These are phyloP conservation scores for Festucalex cinctus DNA, from an alignment of 2,113 vertebrate genomes.

Conservation along the genomic window DNA sequence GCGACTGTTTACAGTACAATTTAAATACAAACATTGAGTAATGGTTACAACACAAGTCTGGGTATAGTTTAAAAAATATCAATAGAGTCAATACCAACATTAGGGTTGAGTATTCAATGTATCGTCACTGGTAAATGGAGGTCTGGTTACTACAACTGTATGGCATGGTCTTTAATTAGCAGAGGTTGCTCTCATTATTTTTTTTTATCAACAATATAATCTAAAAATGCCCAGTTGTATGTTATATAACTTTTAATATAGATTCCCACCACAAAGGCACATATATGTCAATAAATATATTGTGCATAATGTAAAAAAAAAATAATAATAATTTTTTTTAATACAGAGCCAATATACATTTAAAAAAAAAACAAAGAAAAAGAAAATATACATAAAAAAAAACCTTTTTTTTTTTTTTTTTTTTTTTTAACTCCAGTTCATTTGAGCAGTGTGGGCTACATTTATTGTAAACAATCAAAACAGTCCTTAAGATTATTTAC, in stretches of 20 bases:
- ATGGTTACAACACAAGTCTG: too few species aligned
- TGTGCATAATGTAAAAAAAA: conserved; percentile 40
- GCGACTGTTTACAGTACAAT: too few species aligned
- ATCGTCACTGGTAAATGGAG: not conserved
- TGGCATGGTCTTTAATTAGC: too few species aligned
- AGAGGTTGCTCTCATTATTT: too few species aligned
- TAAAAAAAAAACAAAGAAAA: too few species aligned
- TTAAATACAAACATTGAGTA: too few species aligned
- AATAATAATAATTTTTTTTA: conserved; percentile 43
- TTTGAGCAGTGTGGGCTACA: conserved; percentile 14
- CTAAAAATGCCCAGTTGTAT: conserved; percentile 26
- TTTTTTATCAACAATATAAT: conserved; percentile 14
- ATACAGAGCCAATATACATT: conserved; percentile 50
- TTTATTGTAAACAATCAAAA: conserved; percentile 54
- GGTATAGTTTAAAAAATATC: too few species aligned
- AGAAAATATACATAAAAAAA: conserved; percentile 43
- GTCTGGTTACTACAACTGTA: not conserved
- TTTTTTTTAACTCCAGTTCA: conserved; percentile 8
- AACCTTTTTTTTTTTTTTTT: not conserved
- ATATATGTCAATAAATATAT: conserved; percentile 61
- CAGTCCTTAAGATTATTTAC: conserved; percentile 46
- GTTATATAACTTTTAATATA: conserved; percentile 20
- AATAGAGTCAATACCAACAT: too few species aligned
- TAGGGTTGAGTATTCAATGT: not conserved
- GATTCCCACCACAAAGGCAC: conserved; percentile 49